A percentile compares a stretch with the other conserved stretches of the same genome.
Conservation (phyloP, 2,113 vertebrate species). For the Sitta europaea region DNA sequence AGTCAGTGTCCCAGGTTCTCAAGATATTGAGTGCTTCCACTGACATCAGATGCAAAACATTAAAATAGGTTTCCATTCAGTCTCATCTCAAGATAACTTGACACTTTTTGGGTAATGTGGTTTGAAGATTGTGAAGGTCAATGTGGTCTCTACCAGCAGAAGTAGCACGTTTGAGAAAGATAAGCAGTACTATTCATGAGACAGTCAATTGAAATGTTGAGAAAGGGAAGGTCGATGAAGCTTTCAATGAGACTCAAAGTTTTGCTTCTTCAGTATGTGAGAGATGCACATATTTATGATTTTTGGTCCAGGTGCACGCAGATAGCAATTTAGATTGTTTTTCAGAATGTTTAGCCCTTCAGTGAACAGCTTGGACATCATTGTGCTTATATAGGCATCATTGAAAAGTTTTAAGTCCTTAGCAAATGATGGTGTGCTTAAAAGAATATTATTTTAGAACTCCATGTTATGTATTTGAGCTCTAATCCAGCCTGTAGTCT, state of each 20-base stretch:
- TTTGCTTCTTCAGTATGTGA: neutral
- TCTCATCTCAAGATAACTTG: constrained; percentile 1
- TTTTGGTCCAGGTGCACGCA: neutral
- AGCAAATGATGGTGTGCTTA: neutral
- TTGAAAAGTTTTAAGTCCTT: neutral
- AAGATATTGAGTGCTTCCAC: neutral
- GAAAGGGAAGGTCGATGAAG: neutral
- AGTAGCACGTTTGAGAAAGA: neutral
- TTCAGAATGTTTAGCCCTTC: neutral
- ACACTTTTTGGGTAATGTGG: neutral
- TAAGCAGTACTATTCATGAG: neutral
- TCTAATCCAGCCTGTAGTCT: neutral
- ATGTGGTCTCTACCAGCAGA: neutral
- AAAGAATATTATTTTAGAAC: neutral
- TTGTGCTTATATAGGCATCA: neutral
- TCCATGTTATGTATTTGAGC: neutral
- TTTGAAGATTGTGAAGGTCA: constrained; percentile 48
- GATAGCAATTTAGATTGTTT: neutral
- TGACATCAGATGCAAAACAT: neutral
- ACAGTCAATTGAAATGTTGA: neutral
- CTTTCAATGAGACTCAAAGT: neutral
- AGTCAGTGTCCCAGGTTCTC: neutral
- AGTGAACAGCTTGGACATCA: neutral
- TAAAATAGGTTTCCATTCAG: constrained; percentile 21
- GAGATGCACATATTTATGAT: neutral